Conservation (phyloP, 2,113 vertebrate species). For the Salvelinus fontinalis region DNA sequence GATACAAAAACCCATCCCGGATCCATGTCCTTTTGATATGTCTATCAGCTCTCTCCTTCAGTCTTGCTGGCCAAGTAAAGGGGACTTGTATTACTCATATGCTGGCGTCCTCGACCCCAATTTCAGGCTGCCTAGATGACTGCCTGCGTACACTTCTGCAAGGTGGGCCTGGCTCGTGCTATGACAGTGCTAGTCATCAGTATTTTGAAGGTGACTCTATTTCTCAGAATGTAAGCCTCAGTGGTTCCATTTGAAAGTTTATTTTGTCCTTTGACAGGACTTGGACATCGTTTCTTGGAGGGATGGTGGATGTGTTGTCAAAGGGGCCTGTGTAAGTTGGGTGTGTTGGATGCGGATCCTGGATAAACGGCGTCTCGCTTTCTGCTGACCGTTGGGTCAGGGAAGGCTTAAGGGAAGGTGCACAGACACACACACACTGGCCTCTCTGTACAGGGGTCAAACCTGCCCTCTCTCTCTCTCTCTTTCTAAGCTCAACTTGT, state of each 20-base stretch:
- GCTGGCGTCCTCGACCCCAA: slow-evolving; percentile 56
- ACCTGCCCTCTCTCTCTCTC: background rate
- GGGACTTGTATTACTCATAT: slow-evolving; percentile 45
- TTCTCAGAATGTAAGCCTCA: slow-evolving; percentile 32
- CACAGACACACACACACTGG: background rate
- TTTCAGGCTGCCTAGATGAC: slow-evolving; percentile 54
- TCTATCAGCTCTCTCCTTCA: slow-evolving; percentile 10
- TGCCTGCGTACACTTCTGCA: slow-evolving; percentile 52
- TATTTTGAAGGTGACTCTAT: slow-evolving; percentile 11
- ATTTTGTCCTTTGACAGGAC: background rate
- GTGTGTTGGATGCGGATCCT: background rate
- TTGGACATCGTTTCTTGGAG: background rate
- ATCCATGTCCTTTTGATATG: slow-evolving; percentile 46
- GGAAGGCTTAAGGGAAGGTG: background rate
- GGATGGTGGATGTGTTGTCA: background rate
- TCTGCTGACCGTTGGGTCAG: background rate
- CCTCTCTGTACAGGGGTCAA: background rate
- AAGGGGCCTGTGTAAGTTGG: background rate
- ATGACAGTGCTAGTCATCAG: slow-evolving; percentile 21
- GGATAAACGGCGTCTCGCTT: background rate
- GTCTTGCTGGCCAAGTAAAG: slow-evolving; percentile 20
- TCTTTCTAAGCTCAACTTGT: slow-evolving; percentile 1
- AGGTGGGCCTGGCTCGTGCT: slow-evolving; percentile 45
- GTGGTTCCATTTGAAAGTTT: background rate
- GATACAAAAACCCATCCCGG: background rate